Percentiles rank a stretch among this genome's conserved stretches.
Evolutionary conservation across 1,140 invertebrate genomes (phyloP).

Genomic region (Globodera ellingtonae): DNA sequence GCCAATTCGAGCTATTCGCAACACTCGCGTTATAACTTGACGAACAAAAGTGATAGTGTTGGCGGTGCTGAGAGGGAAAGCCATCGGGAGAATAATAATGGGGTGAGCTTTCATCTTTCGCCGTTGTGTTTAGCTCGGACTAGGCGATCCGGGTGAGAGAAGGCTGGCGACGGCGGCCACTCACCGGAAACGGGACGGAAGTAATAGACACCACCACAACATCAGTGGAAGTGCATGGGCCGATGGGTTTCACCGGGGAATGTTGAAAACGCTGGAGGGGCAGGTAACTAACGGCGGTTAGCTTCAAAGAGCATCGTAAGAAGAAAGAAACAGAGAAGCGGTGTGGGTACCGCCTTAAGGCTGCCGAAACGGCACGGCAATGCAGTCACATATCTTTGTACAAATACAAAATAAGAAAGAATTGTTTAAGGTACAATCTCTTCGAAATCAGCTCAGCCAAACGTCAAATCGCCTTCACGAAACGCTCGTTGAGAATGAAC

Average conservation of each 20-base stretch:
- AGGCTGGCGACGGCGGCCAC: neutral
- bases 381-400: neutral
- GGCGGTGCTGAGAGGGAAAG: neutral
- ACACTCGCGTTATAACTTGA: constrained; percentile 4
- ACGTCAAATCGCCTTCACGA: constrained; percentile 50
- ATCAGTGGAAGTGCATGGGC: constrained; percentile 10
- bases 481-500: constrained; percentile 43
- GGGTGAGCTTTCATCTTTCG: neutral
- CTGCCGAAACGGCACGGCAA: neutral
- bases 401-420: too few relatives aligned
- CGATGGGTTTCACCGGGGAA: constrained; percentile 15
- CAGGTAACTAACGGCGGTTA: constrained; percentile 11
- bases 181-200: neutral
- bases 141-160: neutral
- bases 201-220: neutral
- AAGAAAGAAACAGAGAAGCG: neutral
- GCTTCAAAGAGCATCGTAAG: too few relatives aligned
- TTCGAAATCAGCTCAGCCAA: constrained; percentile 52
- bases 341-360: neutral
- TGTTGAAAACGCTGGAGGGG: constrained; percentile 23
- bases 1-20: neutral
- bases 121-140: neutral
- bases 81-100: neutral
- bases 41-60: neutral
- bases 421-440: constrained; percentile 47